These are phyloP conservation scores for Cyphomyrus plagiostoma DNA, from an alignment of 2,113 vertebrate species.

Conservation along the genomic window DNA sequence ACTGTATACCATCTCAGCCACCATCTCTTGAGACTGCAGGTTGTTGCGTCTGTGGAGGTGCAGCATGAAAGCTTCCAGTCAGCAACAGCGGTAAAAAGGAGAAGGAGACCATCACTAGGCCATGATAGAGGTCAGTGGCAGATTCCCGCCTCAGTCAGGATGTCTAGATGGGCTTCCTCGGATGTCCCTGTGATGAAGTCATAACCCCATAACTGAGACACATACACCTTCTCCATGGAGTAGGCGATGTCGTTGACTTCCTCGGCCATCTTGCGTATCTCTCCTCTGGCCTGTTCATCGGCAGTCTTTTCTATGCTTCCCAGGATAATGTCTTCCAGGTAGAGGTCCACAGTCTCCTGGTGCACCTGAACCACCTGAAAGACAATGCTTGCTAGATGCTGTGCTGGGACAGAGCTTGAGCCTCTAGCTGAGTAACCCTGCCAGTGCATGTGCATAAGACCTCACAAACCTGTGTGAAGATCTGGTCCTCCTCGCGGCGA, in stretches of 20 bases:
- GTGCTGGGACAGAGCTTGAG: not conserved
- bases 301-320: conserved; percentile 61
- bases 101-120: not conserved
- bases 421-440: not conserved
- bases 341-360: conserved; percentile 79
- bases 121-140: not conserved
- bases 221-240: conserved; percentile 74
- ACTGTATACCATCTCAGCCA: conserved; percentile 82
- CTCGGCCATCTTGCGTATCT: conserved; percentile 69
- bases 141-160: not conserved
- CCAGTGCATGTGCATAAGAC: not conserved
- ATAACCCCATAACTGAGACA: not conserved
- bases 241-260: conserved; percentile 79
- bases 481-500: conserved; percentile 72
- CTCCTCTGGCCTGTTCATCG: conserved; percentile 78
- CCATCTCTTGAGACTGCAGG: conserved; percentile 86
- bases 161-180: no score
- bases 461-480: conserved; percentile 75
- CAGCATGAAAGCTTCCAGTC: not conserved
- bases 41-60: conserved; percentile 58
- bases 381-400: conserved; percentile 13
- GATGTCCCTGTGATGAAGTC: not conserved
- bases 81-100: not conserved
- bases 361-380: conserved; percentile 78
- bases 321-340: conserved; percentile 82